Base-by-base conservation (phyloP, 2,888 invertebrate genomes). In the Macrophya annulata region DNA sequence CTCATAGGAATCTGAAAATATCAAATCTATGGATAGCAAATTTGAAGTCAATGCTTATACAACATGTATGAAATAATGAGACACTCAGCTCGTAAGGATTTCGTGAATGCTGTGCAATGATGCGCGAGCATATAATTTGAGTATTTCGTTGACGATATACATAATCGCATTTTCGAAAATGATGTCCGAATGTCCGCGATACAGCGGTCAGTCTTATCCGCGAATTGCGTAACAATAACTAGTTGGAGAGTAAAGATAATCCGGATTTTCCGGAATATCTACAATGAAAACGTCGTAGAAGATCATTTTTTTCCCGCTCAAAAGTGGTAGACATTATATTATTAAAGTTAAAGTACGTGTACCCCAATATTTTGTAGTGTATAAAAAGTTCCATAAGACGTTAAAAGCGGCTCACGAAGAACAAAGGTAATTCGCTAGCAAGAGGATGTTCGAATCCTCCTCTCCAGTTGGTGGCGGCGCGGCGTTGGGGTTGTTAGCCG, bases 401-500 rank as follows among this genome's bases (percentile, higher is more conserved):
- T 37, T 68, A 25, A 37, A 37, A 25, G 68, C 37, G 68, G 45
- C 6, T 74, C 21, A 31, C 31, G 12, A 21, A n/a, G 72, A 74
- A 74, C 72, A 74, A 74, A 74, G 72, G 72, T 74, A 45, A 74
- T 74, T 43, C 45, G 72, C 45, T 25, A 45, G 72, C 17, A 21
- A 74, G 72, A 74, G 72, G 43, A 74, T 31, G 68, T 37, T 74
- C 71, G 71, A 71, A 74, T 74, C 21, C 72, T 21, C 72, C n/a
- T 21, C 48, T 55, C 74, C 43, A 17, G 45, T 74, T 45, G 31
- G 55, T 55, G 51, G 21, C 45, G 85, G 37, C 21, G 43, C 37
- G 59, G 48, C 12, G 48, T 65, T 88, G 87, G 88, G 89, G 89
- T 90, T 90, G 90, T 89, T 90, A 90, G 89, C 88, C 90, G 85